Conservation (phyloP, 2,888 invertebrate species). For the Philhelius pedissequus region DNA sequence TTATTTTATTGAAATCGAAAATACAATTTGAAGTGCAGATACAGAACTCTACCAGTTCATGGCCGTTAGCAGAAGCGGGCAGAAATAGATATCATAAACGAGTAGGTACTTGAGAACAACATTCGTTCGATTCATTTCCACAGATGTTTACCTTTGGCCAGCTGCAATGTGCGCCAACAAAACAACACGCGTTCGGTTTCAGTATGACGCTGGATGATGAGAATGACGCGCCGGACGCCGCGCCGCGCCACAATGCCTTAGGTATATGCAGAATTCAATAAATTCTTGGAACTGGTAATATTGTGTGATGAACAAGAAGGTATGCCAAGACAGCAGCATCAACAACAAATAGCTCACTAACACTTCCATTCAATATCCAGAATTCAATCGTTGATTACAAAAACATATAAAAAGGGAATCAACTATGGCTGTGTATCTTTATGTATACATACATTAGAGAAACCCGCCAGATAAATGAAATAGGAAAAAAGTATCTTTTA, state of each 20-base stretch:
- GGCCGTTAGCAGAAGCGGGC: background rate
- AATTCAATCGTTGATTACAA: conserved; percentile 8
- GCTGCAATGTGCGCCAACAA: conserved; percentile 50
- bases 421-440: background rate
- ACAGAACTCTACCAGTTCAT: conserved; percentile 16
- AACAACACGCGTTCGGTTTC: conserved; percentile 28
- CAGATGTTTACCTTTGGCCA: conserved; percentile 62
- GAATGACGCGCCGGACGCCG: background rate
- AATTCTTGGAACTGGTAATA: background rate
- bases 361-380: conserved; percentile 12
- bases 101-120: conserved; percentile 42
- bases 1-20: conserved; percentile 7
- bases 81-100: background rate
- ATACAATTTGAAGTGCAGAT: conserved; percentile 1
- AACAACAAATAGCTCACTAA: background rate
- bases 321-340: background rate
- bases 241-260: background rate
- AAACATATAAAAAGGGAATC: background rate
- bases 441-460: background rate
- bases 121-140: conserved; percentile 46
- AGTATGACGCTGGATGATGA: background rate
- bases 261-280: conserved; percentile 41
- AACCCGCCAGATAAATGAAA: background rate
- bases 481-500: conserved; percentile 14
- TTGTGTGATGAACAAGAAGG: background rate